Percentiles rank a stretch among this genome's conserved stretches.
These are phyloP conservation scores for Philopotamus ludificatus DNA, from an alignment of 1,140 invertebrate genomes.

Conservation along the genomic window DNA sequence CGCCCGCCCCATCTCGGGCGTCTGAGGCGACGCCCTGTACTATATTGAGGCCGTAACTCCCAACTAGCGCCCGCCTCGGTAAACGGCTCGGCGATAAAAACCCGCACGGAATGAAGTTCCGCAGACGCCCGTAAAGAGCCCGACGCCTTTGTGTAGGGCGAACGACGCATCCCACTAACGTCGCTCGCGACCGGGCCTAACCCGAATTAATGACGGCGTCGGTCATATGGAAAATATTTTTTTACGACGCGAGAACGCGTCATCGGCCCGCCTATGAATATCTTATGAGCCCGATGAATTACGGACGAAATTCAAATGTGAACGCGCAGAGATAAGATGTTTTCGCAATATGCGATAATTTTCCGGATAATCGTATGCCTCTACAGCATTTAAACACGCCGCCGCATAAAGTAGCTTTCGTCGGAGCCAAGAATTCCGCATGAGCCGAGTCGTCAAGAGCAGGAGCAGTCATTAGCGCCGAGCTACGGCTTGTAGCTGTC, in stretches of 20 bases:
- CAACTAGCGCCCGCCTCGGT: slow-evolving; percentile 23
- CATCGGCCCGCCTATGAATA: too few species aligned
- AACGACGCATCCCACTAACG: not conserved
- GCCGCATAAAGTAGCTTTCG: too few species aligned
- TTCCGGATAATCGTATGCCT: too few species aligned
- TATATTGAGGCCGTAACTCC: slow-evolving; percentile 33
- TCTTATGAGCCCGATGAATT: too few species aligned
- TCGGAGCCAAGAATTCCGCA: not conserved
- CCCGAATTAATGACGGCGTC: not conserved
- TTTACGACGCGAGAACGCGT: too few species aligned
- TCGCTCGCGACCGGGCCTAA: not conserved
- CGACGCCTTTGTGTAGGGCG: not conserved
- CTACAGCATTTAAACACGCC: too few species aligned
- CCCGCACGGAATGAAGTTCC: slow-evolving; percentile 27
- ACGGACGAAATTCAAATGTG: too few species aligned
- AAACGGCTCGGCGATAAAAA: slow-evolving; percentile 32
- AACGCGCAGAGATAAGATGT: too few species aligned
- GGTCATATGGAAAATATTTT: not conserved
- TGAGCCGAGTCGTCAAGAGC: not conserved
- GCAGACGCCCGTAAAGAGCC: not conserved
- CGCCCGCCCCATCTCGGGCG: slow-evolving; percentile 10
- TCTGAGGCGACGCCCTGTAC: slow-evolving; percentile 10
- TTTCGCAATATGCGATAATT: too few species aligned
- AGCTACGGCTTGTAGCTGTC: not conserved
- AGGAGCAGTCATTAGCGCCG: slow-evolving; percentile 1